Evolutionary conservation across 2,113 vertebrate genomes (phyloP), one percentile per base, ranked within the genome.

Genomic region (Progne subis): DNA sequence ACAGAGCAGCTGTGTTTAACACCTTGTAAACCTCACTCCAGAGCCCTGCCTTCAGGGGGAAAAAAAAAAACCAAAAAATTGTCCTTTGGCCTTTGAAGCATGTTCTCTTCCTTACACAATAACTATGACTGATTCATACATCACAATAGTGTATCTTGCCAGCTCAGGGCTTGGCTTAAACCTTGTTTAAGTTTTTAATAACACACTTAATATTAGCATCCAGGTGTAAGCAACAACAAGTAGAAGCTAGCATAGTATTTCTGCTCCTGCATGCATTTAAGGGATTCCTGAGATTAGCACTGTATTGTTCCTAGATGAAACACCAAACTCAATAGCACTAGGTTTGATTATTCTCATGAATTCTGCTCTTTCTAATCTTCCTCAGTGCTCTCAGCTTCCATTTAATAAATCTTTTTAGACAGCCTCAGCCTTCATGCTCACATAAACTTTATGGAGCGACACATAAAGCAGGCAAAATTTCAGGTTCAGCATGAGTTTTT

Each of bases 371-470:
- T 88, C 76, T 70, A 65, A 88, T 88, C 68, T 82, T 92, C 83
- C 76, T 86, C 67, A 24, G 46, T 41, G 79, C 64, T 86, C 68
- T 67, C 55, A 47, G 49, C 12, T 81, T 92, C 49, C 39, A 60
- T 61, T 50, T 82, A 80, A 95, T 89, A 90, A 95, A 91, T 95
- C 55, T 88, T 63, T 93, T 88, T 43, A 82, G 90, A 90, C 71
- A 94, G 55, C 43, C 63, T 94, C 88, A 93, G 75, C 71, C 71
- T 91, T 90, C 67, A 90, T 65, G 68, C 59, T 87, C 75, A 46
- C 63, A 59, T 88, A 79, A 95, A 95, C 87, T 92, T 95, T 85
- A 95, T 59, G 63, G 68, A 90, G 67, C 41, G 4, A 91, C 82
- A 87, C 67, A 72, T 15, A 94, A 46, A 95, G 50, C 34, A 78